These are phyloP conservation scores for Platyrinchus mystaceus DNA, from an alignment of 2,797 vertebrate species.

Conservation along the genomic window DNA sequence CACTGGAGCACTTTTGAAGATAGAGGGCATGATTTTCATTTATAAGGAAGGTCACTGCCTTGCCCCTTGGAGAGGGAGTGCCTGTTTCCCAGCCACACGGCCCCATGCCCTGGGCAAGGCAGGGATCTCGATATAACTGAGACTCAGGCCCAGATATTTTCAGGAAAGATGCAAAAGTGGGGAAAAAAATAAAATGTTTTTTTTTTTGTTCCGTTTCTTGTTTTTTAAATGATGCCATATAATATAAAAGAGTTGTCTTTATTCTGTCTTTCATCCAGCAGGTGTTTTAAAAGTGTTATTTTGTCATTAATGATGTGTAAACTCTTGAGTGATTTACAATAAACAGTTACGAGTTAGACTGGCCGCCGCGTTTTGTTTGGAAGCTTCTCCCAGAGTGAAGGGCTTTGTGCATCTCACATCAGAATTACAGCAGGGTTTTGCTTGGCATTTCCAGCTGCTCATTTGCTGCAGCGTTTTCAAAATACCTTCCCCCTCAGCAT, in stretches of 20 bases:
- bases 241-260: constrained; percentile 52
- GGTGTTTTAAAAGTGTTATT: constrained; percentile 67
- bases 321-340: constrained; percentile 73
- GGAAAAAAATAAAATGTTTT: background rate
- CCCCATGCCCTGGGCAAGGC: background rate
- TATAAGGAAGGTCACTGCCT: background rate
- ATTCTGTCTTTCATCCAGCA: constrained; percentile 66
- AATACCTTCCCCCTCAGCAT: background rate
- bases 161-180: constrained; percentile 36
- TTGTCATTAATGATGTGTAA: constrained; percentile 70
- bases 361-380: background rate
- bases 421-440: background rate
- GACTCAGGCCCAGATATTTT: constrained; percentile 38
- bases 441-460: background rate
- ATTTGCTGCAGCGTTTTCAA: background rate
- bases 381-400: background rate
- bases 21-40: constrained; percentile 20
- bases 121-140: background rate
- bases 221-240: constrained; percentile 47
- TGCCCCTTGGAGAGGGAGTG: background rate
- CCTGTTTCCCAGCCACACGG: background rate
- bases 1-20: constrained; percentile 47
- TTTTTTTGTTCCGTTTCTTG: constrained; percentile 14
- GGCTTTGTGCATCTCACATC: background rate
- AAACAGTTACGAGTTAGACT: constrained; percentile 62